Evolutionary conservation across 2,888 invertebrate genomes (phyloP).

Genomic region (Cacoxenus indagator): DNA sequence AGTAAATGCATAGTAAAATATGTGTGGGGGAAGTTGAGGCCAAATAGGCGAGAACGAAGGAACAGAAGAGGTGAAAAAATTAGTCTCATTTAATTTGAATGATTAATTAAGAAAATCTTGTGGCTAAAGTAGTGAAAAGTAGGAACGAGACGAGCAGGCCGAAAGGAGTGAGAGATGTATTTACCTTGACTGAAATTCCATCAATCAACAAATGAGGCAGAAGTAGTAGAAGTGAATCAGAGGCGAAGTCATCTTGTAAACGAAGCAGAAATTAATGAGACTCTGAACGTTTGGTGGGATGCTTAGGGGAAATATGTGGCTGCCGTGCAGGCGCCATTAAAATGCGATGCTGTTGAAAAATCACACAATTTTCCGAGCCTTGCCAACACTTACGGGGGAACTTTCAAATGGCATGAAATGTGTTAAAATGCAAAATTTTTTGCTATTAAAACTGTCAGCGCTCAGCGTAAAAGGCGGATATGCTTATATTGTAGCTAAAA

Average conservation of each 20-base stretch:
- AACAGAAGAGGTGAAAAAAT: neutral
- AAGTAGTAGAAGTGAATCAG: neutral
- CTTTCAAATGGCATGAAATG: neutral
- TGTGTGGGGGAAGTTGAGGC: neutral
- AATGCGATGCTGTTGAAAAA: too few species aligned
- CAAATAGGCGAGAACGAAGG: neutral
- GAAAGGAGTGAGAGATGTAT: neutral
- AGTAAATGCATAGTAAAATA: neutral
- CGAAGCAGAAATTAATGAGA: conserved; percentile 49
- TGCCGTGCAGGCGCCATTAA: too few species aligned
- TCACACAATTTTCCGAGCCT: neutral
- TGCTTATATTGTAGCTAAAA: too few species aligned
- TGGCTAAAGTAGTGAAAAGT: neutral
- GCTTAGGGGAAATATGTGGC: neutral
- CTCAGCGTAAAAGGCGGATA: conserved; percentile 25
- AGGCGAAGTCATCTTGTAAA: conserved; percentile 41
- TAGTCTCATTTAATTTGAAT: conserved; percentile 3
- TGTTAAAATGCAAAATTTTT: neutral
- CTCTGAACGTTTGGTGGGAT: neutral
- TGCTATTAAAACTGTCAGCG: conserved; percentile 55
- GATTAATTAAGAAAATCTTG: neutral
- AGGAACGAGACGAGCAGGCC: neutral
- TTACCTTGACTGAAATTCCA: neutral
- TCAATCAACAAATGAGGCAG: conserved; percentile 12
- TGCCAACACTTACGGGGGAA: neutral